Conservation (phyloP, 1,140 invertebrate genomes). For the Leptestheria dahalacensis region DNA sequence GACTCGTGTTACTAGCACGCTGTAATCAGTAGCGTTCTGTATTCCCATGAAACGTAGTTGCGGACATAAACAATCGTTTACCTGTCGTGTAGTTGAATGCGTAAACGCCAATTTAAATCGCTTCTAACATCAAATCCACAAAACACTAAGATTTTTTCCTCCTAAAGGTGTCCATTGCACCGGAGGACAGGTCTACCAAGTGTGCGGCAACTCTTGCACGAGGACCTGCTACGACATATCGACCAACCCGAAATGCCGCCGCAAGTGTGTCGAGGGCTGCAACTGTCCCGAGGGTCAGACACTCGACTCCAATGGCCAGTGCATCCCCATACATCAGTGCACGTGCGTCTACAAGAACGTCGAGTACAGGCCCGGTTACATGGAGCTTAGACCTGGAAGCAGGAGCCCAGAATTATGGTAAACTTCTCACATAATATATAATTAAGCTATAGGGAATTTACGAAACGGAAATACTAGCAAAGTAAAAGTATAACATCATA, state of each 20-base stretch:
- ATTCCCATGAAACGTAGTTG: too few species aligned
- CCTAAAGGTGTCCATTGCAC: slow-evolving; percentile 50
- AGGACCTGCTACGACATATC: slow-evolving; percentile 50
- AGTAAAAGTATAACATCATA: too few species aligned
- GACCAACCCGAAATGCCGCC: slow-evolving; percentile 34
- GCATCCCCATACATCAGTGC: slow-evolving; percentile 57
- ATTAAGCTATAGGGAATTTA: too few species aligned
- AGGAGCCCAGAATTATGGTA: slow-evolving; percentile 52
- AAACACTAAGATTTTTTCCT: slow-evolving; percentile 13
- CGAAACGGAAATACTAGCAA: too few species aligned
- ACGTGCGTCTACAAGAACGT: slow-evolving; percentile 54
- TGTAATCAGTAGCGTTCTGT: too few species aligned
- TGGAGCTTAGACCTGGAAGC: slow-evolving; percentile 47
- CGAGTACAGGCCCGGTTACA: slow-evolving; percentile 55
- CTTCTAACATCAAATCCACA: not conserved
- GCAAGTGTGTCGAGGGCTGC: slow-evolving; percentile 69
- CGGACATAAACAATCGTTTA: too few species aligned
- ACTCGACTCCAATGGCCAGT: slow-evolving; percentile 49
- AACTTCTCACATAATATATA: too few species aligned
- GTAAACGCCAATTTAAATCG: too few species aligned
- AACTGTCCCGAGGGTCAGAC: slow-evolving; percentile 63
- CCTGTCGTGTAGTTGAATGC: too few species aligned
- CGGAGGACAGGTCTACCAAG: slow-evolving; percentile 58
- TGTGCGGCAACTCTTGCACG: slow-evolving; percentile 57
- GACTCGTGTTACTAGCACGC: too few species aligned